Evolutionary conservation across 2,797 vertebrate genomes (phyloP).

Genomic region (Enteromius treurensis): DNA sequence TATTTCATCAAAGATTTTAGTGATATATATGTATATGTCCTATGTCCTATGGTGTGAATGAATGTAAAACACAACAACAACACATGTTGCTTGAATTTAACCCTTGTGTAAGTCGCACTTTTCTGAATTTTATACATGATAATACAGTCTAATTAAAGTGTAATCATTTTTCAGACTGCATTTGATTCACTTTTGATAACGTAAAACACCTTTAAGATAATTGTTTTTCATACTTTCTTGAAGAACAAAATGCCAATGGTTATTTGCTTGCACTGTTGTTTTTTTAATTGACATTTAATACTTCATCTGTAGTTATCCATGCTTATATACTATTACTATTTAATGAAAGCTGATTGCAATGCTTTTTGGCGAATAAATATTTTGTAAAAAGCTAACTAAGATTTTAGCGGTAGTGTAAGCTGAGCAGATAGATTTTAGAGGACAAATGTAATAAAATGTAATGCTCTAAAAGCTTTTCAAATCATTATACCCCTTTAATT

Average conservation of each 20-base stretch:
- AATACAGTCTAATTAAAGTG: not conserved
- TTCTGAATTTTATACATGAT: not conserved
- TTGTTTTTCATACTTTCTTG: not conserved
- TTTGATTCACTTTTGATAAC: not conserved
- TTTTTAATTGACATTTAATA: not conserved
- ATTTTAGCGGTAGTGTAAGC: not conserved
- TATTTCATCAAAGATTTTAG: not conserved
- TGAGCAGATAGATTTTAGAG: not conserved
- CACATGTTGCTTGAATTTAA: too few relatives aligned
- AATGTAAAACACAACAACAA: too few relatives aligned
- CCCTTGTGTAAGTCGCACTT: not conserved
- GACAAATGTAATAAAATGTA: not conserved
- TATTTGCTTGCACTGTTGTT: not conserved
- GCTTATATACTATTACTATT: not conserved
- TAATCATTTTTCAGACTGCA: not conserved
- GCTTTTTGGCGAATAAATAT: slow-evolving; percentile 2
- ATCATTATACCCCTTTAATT: slow-evolving; percentile 2
- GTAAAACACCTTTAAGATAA: not conserved
- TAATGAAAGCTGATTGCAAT: not conserved
- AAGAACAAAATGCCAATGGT: not conserved
- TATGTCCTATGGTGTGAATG: too few relatives aligned
- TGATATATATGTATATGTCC: not conserved
- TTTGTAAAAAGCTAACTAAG: not conserved
- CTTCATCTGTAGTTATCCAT: not conserved
- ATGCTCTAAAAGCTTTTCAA: slow-evolving; percentile 11